Percentiles rank a stretch among this genome's conserved stretches.
Conservation (phyloP, 2,888 invertebrate genomes). For the Mechanitis messenoides region DNA sequence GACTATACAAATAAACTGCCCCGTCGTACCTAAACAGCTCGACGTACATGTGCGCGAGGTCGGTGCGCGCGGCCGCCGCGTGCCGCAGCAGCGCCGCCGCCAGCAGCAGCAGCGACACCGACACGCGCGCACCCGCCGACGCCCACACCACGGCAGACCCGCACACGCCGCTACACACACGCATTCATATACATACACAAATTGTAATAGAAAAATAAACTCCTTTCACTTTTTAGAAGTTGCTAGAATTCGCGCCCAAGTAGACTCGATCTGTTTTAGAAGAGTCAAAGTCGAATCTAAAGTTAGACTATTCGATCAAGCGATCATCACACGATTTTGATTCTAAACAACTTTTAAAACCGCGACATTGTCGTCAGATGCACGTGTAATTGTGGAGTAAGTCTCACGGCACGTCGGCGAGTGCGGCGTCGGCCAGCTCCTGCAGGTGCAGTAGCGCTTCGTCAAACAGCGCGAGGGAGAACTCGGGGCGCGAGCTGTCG, state of each 20-base stretch:
- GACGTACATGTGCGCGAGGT: conserved; percentile 84
- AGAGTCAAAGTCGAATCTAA: too few relatives aligned
- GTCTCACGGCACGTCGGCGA: conserved; percentile 38
- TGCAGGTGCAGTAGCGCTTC: conserved; percentile 36
- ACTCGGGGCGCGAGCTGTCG: conserved; percentile 30
- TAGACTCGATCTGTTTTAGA: too few relatives aligned
- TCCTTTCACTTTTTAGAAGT: too few relatives aligned
- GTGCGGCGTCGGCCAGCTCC: conserved; percentile 39
- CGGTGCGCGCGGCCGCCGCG: conserved; percentile 79
- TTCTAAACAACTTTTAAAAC: too few relatives aligned
- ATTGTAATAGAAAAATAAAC: too few relatives aligned
- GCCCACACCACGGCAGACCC: conserved; percentile 75
- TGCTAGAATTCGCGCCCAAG: too few relatives aligned
- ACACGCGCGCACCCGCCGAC: conserved; percentile 70
- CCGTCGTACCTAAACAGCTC: conserved; percentile 63
- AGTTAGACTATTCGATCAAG: too few relatives aligned
- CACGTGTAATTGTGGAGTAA: conserved; percentile 8
- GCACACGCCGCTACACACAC: conserved; percentile 64
- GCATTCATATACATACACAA: neutral
- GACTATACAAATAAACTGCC: neutral
- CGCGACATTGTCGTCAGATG: neutral
- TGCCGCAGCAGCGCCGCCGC: conserved; percentile 82
- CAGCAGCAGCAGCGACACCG: conserved; percentile 78
- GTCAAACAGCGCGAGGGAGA: conserved; percentile 36
- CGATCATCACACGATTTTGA: too few relatives aligned